A percentile compares a stretch with the other conserved stretches of the same genome.
Conservation (phyloP, 2,113 vertebrate species). For the Psammodynastes pulverulentus region DNA sequence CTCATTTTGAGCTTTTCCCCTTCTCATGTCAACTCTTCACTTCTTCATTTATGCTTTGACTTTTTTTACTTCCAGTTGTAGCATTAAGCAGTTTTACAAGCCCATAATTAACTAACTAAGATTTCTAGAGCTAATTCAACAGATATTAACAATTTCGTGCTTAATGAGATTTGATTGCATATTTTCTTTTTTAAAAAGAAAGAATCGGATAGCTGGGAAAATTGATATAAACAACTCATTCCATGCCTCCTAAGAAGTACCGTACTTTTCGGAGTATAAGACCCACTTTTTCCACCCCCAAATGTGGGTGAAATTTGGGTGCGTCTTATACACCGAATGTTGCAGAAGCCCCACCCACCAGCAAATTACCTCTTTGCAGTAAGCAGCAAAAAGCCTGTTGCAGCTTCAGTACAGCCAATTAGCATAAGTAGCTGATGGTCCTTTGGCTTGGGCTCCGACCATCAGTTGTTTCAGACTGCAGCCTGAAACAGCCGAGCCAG, state of each 20-base stretch:
- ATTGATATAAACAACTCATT: background rate
- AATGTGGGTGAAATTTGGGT: too few relatives aligned
- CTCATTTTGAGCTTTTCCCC: background rate
- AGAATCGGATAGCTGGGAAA: slow-evolving; percentile 5
- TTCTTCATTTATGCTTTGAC: background rate
- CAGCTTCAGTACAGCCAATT: too few relatives aligned
- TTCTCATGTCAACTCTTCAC: background rate
- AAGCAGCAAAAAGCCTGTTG: too few relatives aligned
- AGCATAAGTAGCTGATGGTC: too few relatives aligned
- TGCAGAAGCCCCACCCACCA: too few relatives aligned
- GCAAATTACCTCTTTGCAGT: too few relatives aligned
- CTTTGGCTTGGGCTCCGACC: too few relatives aligned
- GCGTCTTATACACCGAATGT: too few relatives aligned
- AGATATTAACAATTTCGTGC: slow-evolving; percentile 27
- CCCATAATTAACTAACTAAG: slow-evolving; percentile 15
- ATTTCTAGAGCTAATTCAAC: slow-evolving; percentile 9
- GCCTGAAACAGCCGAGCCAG: too few relatives aligned
- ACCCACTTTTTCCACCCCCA: too few relatives aligned
- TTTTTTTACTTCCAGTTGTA: background rate
- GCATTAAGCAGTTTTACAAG: slow-evolving; percentile 5
- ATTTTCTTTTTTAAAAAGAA: slow-evolving; percentile 12
- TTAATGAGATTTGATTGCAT: slow-evolving; percentile 21
- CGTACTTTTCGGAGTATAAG: too few relatives aligned
- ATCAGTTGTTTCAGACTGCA: too few relatives aligned
- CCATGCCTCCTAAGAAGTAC: background rate